A percentile compares a stretch with the other conserved stretches of the same genome.
Conservation (phyloP, 2,888 invertebrate species). For the Camptogramma bilineatum region DNA sequence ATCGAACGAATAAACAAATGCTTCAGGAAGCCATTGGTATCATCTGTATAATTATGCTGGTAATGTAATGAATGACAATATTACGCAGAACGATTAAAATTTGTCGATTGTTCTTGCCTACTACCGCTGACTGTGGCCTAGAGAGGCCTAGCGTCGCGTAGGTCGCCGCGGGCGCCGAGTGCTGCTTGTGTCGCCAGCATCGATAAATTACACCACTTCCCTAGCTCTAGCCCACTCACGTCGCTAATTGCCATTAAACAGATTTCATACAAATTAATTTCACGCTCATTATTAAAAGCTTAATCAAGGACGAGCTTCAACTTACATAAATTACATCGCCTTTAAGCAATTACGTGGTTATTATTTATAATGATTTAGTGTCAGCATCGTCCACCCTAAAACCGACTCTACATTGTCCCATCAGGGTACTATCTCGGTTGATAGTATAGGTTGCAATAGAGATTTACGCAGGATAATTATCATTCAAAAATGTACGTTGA, state of each 20-base stretch:
- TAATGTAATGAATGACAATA: too few relatives aligned
- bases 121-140: too few relatives aligned
- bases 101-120: too few relatives aligned
- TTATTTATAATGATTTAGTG: constrained; percentile 36
- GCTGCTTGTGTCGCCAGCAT: background rate
- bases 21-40: too few relatives aligned
- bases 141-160: too few relatives aligned
- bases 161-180: too few relatives aligned
- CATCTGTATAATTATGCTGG: too few relatives aligned
- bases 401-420: background rate
- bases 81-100: too few relatives aligned
- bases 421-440: constrained; percentile 3
- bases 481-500: constrained; percentile 1
- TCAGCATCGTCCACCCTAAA: background rate
- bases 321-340: constrained; percentile 39
- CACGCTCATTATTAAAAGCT: constrained; percentile 37
- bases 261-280: constrained; percentile 38
- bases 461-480: constrained; percentile 11
- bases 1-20: too few relatives aligned
- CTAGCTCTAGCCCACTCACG: background rate
- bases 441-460: constrained; percentile 4
- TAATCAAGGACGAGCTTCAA: constrained; percentile 35
- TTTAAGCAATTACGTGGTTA: constrained; percentile 39
- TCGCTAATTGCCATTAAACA: constrained; percentile 19
- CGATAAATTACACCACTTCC: background rate